Base-by-base conservation (phyloP, 1,140 invertebrate genomes). In the Leptopilina boulardi region DNA sequence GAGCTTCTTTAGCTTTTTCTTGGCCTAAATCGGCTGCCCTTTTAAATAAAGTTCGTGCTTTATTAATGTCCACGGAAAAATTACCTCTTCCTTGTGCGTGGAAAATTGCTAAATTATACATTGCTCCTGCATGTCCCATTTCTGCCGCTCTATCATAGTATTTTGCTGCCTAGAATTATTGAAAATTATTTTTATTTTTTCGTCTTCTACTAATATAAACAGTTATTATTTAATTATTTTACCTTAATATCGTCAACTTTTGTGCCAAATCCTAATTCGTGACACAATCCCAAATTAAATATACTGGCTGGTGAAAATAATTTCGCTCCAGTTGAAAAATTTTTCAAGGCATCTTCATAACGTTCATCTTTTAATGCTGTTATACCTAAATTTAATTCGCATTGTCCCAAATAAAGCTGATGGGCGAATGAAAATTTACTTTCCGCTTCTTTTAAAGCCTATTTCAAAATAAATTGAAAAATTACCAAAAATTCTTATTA, bases 51-150 rank as follows among this genome's bases (percentile, higher is more conserved):
- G 90, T 77, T 10, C 89, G 89, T 3, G 93, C 93, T 9, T 82
- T 91, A 21, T 85, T 83, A 15, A 83, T 77, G 79, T 93, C 90
- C 10, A 86, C 79, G 11, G 86, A 72, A 0, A 94, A 84, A 0
- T 92, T 93, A 30, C 93, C 94, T 78, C 90, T 89, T 2, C 93
- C 94, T 86, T 94, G 93, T 9, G 92, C 93, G 86, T 94, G 90
- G 80, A 92, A 94, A 54, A 94, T 91, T 10, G 92, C 93, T 41
- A 94, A 87, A 80, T 94, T 94, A 85, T 94, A 94, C 75, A 93
- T 90, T 0, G 93, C 93, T 79, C 91, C 91, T 3, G 93, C 88
- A 84, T 94, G 93, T 30, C 93, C 92, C 70, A 88, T 82, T 18
- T 91, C 85, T n/a, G 93, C 92, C 30, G 93, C 93, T 73, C 89